Base-by-base conservation (phyloP, 2,113 vertebrate genomes). In the Notarius quadriscutis region DNA sequence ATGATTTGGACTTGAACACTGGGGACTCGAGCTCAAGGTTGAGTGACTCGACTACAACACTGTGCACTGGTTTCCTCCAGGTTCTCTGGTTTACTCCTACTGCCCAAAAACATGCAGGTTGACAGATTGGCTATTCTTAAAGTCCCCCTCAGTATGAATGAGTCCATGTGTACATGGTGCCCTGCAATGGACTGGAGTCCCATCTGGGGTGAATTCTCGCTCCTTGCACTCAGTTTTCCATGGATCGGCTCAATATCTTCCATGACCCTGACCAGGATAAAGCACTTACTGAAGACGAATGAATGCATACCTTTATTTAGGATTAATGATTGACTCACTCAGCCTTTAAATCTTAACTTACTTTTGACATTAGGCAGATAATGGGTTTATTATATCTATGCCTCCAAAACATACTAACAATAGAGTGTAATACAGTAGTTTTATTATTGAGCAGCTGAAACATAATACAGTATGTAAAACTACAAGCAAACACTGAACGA, bases 361-460 rank as follows among this genome's bases (percentile, higher is more conserved):
- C 25, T 57, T 7, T 18, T 79, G 8, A 80, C n/a, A 80, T 79
- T 79, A 30, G 17, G 27, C 27, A 22, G 3, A 60, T 81, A 34
- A 82, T 41, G 53, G 71, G 75, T 95, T 94, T 93, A 93, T 94
- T 94, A 87, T 80, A 30, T 90, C 89, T 91, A 91, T 91, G 69
- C 83, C 84, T 92, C 83, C 81, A 83, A 86, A 91, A 90, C 77
- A 90, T 91, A 91, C 90, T 91, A 93, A 94, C 87, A 91, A 89
- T 82, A 81, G 82, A 88, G 81, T 89, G 88, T 87, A 22, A 34
- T 9, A 34, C 34, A 34, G 34, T 34, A 60, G 57, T 62, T 83
- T 91, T 91, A 81, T 91, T 90, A 91, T 89, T 86, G 87, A 84
- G 85, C 48, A 86, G 18, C 83, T 63, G 74, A 79, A 87, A 89